Conservation (phyloP, 2,113 vertebrate genomes). For the Mormyrus lacerda region DNA sequence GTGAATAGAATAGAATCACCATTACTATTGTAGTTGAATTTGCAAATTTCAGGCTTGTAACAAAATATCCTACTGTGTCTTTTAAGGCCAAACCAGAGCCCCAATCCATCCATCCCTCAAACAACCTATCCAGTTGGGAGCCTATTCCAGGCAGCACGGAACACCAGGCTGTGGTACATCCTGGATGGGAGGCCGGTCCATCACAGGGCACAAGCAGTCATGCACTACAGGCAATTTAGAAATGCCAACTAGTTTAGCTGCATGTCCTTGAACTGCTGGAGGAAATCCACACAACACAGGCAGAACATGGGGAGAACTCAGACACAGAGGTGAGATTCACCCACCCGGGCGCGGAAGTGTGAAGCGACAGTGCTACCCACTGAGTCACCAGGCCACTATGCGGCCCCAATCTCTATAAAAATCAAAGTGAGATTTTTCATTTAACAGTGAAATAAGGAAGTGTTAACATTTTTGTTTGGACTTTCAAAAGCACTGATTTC, state of each 20-base stretch:
- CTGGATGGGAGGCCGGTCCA: neutral
- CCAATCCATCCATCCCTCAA: neutral
- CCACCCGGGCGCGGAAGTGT: neutral
- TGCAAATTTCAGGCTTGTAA: neutral
- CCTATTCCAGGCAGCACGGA: neutral
- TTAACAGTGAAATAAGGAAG: neutral
- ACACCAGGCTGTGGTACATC: neutral
- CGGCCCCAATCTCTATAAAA: neutral
- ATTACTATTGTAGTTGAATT: neutral
- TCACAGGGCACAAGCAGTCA: neutral
- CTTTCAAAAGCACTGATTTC: conserved; percentile 4
- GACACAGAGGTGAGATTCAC: neutral
- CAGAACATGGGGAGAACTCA: neutral
- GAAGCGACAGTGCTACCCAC: neutral
- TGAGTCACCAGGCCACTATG: neutral
- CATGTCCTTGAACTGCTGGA: neutral
- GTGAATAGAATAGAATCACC: neutral
- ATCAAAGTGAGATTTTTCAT: neutral
- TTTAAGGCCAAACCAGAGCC: neutral
- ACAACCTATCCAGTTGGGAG: neutral
- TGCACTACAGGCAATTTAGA: neutral
- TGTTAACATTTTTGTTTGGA: neutral
- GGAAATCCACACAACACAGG: neutral
- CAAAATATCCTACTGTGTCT: neutral
- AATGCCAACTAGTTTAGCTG: neutral